Evolutionary conservation across 2,797 vertebrate genomes (phyloP).

Genomic region (Karalla daura): DNA sequence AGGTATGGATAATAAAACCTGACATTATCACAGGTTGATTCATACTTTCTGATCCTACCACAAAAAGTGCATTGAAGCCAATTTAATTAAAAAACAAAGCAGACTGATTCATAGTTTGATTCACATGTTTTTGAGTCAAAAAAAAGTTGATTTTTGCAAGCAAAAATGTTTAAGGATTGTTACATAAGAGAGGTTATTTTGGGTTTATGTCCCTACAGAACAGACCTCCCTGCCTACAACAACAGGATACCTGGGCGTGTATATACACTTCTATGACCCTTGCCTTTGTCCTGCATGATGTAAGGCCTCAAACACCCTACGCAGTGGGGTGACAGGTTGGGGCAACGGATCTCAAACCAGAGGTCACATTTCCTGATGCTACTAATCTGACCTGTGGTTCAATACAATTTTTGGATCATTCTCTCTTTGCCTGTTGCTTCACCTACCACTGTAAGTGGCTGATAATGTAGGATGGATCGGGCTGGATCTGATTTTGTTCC

Average conservation of each 20-base stretch:
- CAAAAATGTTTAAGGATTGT: slow-evolving; percentile 20
- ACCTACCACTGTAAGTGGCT: no score
- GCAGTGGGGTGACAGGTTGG: slow-evolving; percentile 4
- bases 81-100: no score
- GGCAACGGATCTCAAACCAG: background rate
- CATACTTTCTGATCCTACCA: no score
- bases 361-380: no score
- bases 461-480: no score
- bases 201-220: slow-evolving; percentile 42
- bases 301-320: slow-evolving; percentile 22
- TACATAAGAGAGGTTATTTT: slow-evolving; percentile 42
- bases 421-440: no score
- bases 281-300: slow-evolving; percentile 44
- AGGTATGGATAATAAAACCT: background rate
- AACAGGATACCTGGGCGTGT: slow-evolving; percentile 70
- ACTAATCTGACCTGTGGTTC: no score
- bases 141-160: background rate
- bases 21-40: background rate
- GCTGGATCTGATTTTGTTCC: no score
- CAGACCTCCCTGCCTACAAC: slow-evolving; percentile 43
- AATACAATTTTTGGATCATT: no score
- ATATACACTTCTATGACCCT: slow-evolving; percentile 30
- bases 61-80: no score
- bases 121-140: background rate
- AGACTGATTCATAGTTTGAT: background rate